Evolutionary conservation across 2,797 vertebrate genomes (phyloP), one percentile per base, ranked within the genome.

Genomic region (Erithacus rubecula): DNA sequence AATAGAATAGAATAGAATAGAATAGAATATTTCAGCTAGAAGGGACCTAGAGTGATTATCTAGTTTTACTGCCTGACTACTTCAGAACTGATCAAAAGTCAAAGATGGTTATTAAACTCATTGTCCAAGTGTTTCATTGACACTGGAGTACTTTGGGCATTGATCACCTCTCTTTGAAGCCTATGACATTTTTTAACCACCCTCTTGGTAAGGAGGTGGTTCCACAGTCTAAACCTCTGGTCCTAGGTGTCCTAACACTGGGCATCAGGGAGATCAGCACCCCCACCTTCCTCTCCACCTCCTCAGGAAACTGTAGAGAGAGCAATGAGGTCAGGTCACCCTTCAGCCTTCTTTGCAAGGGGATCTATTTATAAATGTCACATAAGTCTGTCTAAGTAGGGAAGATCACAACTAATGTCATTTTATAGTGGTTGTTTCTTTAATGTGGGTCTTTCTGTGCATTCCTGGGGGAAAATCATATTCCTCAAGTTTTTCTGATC

Each of bases 201-300:
- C 1, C 4, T 34, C 27, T 69, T 3, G 1, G 14, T 44, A 36
- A 67, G 26, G 29, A 71, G 59, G 49, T n/a, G 4, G 4, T 52
- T 90, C 30, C 46, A 43, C 51, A 32, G 7, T 29, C 34, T 78
- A 8, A 55, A 43, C 6, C 16, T 39, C 22, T 60, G 27, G 3
- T 89, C 11, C n/a, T 34, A 30, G 0, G 0, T 3, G 6, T 46
- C 27, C 41, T 41, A 15, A 37, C 44, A 12, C 11, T 63, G 39
- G 21, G 37, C 26, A 6, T 12, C 37, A 62, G 23, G 22, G 37
- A 63, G 30, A 62, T 77, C 21, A 78, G 26, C 26, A 60, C 30
- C n/a, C 64, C 15, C 29, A 69, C 46, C 22, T 74, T 15, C 36
- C 7, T 53, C 11, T 82, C 24, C 21, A 43, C 6, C 27, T 56